phyloP scores from a whole-genome alignment of 2,888 invertebrate species.

The Trileptium ribeirensis region DNA sequence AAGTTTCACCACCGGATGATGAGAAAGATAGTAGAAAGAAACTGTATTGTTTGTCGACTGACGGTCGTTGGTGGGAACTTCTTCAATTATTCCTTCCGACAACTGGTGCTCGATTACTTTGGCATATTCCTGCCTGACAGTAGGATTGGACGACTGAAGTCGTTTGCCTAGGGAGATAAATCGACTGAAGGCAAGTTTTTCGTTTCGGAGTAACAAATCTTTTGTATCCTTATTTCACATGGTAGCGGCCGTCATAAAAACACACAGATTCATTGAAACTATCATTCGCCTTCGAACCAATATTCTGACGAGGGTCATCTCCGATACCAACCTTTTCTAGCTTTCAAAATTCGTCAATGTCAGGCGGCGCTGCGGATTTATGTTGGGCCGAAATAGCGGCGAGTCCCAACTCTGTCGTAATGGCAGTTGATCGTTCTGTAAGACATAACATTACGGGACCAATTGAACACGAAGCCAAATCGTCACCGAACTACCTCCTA shows the following conservation, averaged over 20 bases:
- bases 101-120: conserved; percentile 20
- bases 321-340: not conserved
- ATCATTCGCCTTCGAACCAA: not conserved
- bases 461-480: no score
- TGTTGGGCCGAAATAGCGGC: not conserved
- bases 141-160: not conserved
- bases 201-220: not conserved
- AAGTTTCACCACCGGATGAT: conserved; percentile 29
- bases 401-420: no score
- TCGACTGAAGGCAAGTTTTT: not conserved
- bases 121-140: conserved; percentile 18
- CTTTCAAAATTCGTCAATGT: not conserved
- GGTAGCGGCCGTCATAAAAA: not conserved
- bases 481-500: no score
- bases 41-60: no score
- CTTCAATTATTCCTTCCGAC: conserved; percentile 23
- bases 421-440: no score
- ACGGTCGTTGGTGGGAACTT: not conserved
- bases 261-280: not conserved
- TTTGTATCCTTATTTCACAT: not conserved
- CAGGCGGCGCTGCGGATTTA: not conserved
- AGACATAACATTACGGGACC: no score
- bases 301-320: not conserved
- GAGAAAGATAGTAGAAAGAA: conserved; percentile 31
- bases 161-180: not conserved